Evolutionary conservation across 2,113 vertebrate genomes (phyloP), one percentile per base, ranked within the genome.

Genomic region (Esox niger): DNA sequence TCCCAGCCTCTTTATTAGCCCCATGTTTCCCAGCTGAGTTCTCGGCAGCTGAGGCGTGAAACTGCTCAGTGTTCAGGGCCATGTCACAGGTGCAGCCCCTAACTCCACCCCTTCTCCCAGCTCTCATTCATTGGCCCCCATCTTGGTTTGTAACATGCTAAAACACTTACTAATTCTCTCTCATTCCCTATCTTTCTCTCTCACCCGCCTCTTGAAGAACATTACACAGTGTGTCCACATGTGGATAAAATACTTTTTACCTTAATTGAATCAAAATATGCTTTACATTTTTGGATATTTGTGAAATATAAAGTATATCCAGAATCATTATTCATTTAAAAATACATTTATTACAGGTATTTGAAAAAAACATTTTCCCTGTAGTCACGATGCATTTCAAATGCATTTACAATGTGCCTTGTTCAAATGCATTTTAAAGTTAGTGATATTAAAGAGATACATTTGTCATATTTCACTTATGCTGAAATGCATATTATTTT

Each of bases 11-110:
- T 80, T 79, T 74, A 79, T 70, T 73, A 58, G 68, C 71, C 30
- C 29, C 59, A 64, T 62, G 62, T 73, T 82, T 82, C 74, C 72
- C 79, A 79, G 68, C 43, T 74, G 1, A 52, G 52, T 82, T 87
- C 74, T 72, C 59, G 74, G 74, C 67, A 80, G 80, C 79, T 75
- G 78, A 84, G 79, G 63, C 62, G 47, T 75, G 65, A 85, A 87
- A 78, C 43, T 25, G 30, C 76, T 75, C 73, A 47, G 21, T 68
- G 77, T 70, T 43, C 75, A 77, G 62, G 52, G 38, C 71, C 69
- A 4, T 60, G 64, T 82, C 31, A 32, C n/a, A 66, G 71, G 63
- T 71, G 55, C 61, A 26, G 63, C 21, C 57, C 26, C 69, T 43
- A 15, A 69, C 79, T 80, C 78, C 68, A 57, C 79, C 73, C 71